These are phyloP conservation scores for Tragelaphus buxtoni DNA, from an alignment of 2,113 vertebrate genomes.

Conservation along the genomic window DNA sequence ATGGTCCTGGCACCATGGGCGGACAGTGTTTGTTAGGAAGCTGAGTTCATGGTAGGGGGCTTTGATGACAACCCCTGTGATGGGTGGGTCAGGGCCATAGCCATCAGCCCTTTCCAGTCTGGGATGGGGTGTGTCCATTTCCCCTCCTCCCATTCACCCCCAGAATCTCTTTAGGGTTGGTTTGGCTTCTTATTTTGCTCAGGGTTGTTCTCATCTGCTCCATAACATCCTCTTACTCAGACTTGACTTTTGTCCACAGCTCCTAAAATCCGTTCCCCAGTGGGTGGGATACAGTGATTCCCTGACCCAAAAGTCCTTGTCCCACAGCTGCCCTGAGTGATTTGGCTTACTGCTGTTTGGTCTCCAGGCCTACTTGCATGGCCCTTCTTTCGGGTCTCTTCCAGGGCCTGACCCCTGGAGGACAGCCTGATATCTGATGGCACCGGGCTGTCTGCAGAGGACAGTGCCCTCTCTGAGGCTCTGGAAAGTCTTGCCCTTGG, in stretches of 20 bases:
- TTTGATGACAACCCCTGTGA: not conserved
- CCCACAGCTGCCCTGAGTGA: not conserved
- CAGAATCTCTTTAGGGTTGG: not conserved
- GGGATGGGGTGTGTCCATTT: not conserved
- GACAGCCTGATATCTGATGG: not conserved
- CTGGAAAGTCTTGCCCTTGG: not conserved
- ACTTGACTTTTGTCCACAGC: not conserved
- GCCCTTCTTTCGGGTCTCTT: not conserved
- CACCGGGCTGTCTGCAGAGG: not conserved
- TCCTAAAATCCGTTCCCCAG: not conserved
- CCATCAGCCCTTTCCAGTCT: accelerated
- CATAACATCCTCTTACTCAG: not conserved
- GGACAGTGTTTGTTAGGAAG: not conserved
- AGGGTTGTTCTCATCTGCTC: not conserved
- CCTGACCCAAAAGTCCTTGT: not conserved
- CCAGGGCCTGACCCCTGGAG: not conserved
- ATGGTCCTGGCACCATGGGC: not conserved
- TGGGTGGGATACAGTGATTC: not conserved
- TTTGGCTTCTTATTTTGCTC: not conserved
- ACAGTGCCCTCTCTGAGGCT: not conserved
- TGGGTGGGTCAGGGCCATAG: not conserved
- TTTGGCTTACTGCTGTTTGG: not conserved
- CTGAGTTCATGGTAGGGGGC: not conserved
- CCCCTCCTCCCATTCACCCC: not conserved
- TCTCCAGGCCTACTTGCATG: not conserved